Evolutionary conservation across 2,888 invertebrate genomes (phyloP).

Genomic region (Hirudinaria manillensis): DNA sequence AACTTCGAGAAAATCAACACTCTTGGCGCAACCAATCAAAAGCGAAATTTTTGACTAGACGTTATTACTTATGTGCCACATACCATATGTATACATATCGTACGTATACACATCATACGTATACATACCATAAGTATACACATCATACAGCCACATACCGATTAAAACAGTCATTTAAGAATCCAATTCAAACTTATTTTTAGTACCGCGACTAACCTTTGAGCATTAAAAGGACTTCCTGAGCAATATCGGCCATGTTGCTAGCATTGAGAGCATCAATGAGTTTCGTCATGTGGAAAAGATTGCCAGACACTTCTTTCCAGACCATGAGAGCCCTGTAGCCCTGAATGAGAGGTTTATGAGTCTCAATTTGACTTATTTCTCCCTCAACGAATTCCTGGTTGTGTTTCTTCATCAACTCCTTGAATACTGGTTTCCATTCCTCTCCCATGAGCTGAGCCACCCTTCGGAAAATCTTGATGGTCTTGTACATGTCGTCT

Average conservation of each 20-base stretch:
- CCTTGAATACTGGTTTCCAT: constrained; percentile 33
- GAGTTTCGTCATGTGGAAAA: constrained; percentile 28
- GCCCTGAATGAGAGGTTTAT: constrained; percentile 33
- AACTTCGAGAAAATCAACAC: too few relatives aligned
- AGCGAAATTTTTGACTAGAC: too few relatives aligned
- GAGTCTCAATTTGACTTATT: constrained; percentile 25
- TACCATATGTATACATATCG: too few relatives aligned
- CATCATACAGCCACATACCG: too few relatives aligned
- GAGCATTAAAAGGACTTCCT: constrained; percentile 17
- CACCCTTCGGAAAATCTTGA: constrained; percentile 32
- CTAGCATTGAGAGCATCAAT: constrained; percentile 25
- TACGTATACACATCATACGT: too few relatives aligned
- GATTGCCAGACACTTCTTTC: constrained; percentile 29
- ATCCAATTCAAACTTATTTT: background rate
- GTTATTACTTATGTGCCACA: too few relatives aligned
- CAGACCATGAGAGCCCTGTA: constrained; percentile 34
- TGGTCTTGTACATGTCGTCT: constrained; percentile 24
- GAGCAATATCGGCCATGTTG: constrained; percentile 32
- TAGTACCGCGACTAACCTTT: constrained; percentile 3
- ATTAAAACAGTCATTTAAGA: too few relatives aligned
- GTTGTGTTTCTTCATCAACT: constrained; percentile 30
- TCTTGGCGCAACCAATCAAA: too few relatives aligned
- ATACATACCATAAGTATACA: too few relatives aligned
- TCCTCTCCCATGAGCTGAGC: constrained; percentile 31
- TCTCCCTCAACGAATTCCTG: constrained; percentile 27